A percentile compares a stretch with the other conserved stretches of the same genome.
Evolutionary conservation across 2,888 invertebrate species (phyloP).

Genomic region (Petrolisthes cinctipes): DNA sequence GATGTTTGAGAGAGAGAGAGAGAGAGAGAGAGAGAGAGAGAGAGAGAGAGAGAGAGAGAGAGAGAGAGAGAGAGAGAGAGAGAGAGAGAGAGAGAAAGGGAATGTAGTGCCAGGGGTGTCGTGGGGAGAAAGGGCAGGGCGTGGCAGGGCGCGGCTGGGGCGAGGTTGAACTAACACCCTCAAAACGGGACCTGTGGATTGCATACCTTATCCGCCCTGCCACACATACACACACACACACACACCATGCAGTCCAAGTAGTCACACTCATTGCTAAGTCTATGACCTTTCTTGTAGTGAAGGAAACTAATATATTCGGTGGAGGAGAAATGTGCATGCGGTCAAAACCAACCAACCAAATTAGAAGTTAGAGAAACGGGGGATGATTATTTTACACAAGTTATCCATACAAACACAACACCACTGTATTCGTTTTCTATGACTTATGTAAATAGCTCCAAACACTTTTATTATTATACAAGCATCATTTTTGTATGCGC

Average conservation of each 20-base stretch:
- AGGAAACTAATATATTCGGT: too few relatives aligned
- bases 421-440: not conserved
- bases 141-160: constrained; percentile 1
- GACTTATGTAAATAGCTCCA: not conserved
- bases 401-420: not conserved
- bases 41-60: not conserved
- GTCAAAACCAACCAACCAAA: too few relatives aligned
- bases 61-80: not conserved
- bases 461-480: too few relatives aligned
- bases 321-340: too few relatives aligned
- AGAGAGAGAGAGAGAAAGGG: not conserved
- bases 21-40: not conserved
- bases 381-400: not conserved
- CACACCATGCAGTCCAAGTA: too few relatives aligned
- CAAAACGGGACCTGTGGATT: not conserved
- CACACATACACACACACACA: too few relatives aligned
- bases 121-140: not conserved
- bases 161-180: not conserved
- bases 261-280: too few relatives aligned
- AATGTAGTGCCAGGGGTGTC: too few relatives aligned
- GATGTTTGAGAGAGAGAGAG: not conserved
- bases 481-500: too few relatives aligned
- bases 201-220: not conserved
- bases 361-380: not conserved
- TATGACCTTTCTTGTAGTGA: too few relatives aligned